phyloP scores from a whole-genome alignment of 2,113 vertebrate species.

The Anser cygnoides region DNA sequence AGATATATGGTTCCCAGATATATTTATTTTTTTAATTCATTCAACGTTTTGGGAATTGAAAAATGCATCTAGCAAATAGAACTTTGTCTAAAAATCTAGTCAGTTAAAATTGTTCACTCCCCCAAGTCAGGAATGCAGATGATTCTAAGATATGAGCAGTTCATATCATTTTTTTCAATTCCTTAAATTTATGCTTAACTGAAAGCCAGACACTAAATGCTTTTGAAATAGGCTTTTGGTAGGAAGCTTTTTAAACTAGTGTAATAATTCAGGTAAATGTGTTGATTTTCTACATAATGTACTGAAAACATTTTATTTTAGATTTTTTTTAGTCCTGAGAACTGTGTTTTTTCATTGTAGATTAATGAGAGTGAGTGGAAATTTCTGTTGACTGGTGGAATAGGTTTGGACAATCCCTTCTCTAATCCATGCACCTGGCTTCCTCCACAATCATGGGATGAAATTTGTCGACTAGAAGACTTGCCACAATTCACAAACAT shows the following conservation, averaged over 20 bases:
- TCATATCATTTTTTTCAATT: not conserved
- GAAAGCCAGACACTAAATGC: not conserved
- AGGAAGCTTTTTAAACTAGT: not conserved
- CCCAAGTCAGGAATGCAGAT: not conserved
- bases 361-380: slow-evolving; percentile 85
- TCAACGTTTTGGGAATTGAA: not conserved
- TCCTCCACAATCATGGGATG: slow-evolving; percentile 88
- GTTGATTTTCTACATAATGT: not conserved
- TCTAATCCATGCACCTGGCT: slow-evolving; percentile 87
- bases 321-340: not conserved
- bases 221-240: not conserved
- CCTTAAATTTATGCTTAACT: not conserved
- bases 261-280: not conserved
- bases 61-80: not conserved
- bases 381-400: slow-evolving; percentile 89
- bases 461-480: slow-evolving; percentile 85
- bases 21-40: not conserved
- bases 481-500: slow-evolving; percentile 78
- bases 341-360: slow-evolving; percentile 62
- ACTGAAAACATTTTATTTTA: not conserved
- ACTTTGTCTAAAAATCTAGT: not conserved
- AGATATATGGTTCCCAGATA: not conserved
- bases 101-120: not conserved
- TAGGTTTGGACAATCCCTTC: slow-evolving; percentile 86
- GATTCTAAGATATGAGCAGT: not conserved